phyloP scores from a whole-genome alignment of 2,888 invertebrate species.

The Drosophila histrio region DNA sequence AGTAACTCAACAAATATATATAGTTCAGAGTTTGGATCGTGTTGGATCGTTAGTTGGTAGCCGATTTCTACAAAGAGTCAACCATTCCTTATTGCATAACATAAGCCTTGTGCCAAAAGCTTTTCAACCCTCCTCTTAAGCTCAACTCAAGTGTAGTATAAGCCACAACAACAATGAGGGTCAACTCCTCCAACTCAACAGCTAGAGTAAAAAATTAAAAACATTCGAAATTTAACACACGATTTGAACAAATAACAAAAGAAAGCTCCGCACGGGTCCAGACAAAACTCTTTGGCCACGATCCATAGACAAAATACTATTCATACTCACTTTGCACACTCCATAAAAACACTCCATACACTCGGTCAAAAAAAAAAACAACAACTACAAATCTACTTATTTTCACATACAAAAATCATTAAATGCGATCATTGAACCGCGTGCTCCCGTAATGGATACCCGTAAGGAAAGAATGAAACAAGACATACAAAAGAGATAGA shows the following conservation, averaged over 20 bases:
- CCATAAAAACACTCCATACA: slow-evolving; percentile 35
- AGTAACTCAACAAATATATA: neutral
- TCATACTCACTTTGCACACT: slow-evolving; percentile 17
- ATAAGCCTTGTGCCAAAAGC: slow-evolving; percentile 53
- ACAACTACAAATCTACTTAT: slow-evolving; percentile 76
- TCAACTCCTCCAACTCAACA: slow-evolving; percentile 61
- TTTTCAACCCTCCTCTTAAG: slow-evolving; percentile 35
- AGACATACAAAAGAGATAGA: neutral
- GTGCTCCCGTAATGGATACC: slow-evolving; percentile 52
- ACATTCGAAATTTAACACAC: slow-evolving; percentile 51
- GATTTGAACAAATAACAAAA: slow-evolving; percentile 68
- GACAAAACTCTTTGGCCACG: slow-evolving; percentile 59
- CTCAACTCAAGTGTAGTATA: slow-evolving; percentile 52
- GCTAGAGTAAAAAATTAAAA: slow-evolving; percentile 25
- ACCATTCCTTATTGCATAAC: slow-evolving; percentile 63
- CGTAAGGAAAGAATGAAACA: slow-evolving; percentile 1
- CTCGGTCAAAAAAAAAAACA: slow-evolving; percentile 45
- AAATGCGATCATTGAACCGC: slow-evolving; percentile 76
- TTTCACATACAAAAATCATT: slow-evolving; percentile 79
- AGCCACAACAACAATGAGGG: slow-evolving; percentile 42
- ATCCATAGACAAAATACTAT: slow-evolving; percentile 28
- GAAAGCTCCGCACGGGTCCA: slow-evolving; percentile 72
- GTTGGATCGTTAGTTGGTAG: neutral
- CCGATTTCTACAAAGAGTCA: slow-evolving; percentile 4
- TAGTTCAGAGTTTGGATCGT: neutral